A percentile compares a stretch with the other conserved stretches of the same genome.
Conservation (phyloP, 2,888 invertebrate species). For the Cataglyphis albicans region DNA sequence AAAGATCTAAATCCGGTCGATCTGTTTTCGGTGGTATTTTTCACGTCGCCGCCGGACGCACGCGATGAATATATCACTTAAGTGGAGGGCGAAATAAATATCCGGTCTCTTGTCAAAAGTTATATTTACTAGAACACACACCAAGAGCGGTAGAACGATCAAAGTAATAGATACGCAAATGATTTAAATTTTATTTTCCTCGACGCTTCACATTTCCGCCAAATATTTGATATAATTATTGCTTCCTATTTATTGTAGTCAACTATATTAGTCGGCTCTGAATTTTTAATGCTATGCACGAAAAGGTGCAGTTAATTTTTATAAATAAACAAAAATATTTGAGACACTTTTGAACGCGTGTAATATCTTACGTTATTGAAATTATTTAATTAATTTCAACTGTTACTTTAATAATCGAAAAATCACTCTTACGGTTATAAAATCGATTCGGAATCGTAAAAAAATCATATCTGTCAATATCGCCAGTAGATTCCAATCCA, state of each 20-base stretch:
- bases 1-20: slow-evolving; percentile 53
- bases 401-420: slow-evolving; percentile 4
- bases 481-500: background rate
- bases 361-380: background rate
- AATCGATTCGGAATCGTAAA: slow-evolving; percentile 8
- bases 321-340: background rate
- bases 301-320: background rate
- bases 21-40: slow-evolving; percentile 54
- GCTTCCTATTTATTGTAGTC: slow-evolving; percentile 5
- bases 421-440: background rate
- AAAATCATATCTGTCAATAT: background rate
- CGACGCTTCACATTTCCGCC: background rate
- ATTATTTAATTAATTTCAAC: background rate
- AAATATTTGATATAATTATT: slow-evolving; percentile 21
- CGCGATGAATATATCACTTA: slow-evolving; percentile 56
- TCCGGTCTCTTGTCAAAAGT: slow-evolving; percentile 50
- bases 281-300: background rate
- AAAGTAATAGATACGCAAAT: slow-evolving; percentile 45
- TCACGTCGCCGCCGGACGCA: slow-evolving; percentile 57
- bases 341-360: background rate
- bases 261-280: background rate
- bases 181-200: slow-evolving; percentile 1
- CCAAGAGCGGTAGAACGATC: slow-evolving; percentile 23
- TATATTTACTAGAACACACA: slow-evolving; percentile 43
- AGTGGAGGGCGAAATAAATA: slow-evolving; percentile 55